phyloP scores from a whole-genome alignment of 2,113 vertebrate genomes.

The Agapornis roseicollis region DNA sequence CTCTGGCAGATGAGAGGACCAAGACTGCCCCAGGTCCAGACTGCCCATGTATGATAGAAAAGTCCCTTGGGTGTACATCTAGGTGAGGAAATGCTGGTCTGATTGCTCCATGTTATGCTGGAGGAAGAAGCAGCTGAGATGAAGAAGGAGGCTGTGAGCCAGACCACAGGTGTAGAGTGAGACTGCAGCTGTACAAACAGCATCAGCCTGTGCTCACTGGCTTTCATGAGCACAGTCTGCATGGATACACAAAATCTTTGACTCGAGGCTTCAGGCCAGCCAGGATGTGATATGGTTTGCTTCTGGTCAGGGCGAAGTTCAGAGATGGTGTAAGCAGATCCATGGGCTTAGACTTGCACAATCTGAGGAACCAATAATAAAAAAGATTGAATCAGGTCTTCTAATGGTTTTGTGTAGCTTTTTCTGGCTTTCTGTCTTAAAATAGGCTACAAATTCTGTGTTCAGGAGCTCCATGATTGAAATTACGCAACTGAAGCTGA shows the following conservation, averaged over 20 bases:
- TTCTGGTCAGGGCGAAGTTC: background rate
- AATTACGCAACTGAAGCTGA: background rate
- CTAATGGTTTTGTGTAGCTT: background rate
- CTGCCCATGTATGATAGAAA: background rate
- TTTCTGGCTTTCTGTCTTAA: background rate
- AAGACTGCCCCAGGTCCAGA: background rate
- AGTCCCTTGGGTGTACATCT: background rate
- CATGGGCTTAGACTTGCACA: background rate
- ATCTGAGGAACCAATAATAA: background rate
- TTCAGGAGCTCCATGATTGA: background rate
- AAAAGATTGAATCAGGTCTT: background rate
- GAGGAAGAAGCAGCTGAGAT: background rate
- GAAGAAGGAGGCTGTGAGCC: background rate
- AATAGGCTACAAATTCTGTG: background rate
- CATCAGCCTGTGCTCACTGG: background rate
- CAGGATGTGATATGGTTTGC: fast-evolving
- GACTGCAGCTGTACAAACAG: slow-evolving; percentile 37
- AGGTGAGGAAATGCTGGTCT: background rate
- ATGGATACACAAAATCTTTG: background rate
- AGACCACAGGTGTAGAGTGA: background rate
- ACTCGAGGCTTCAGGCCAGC: background rate
- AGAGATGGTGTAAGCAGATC: background rate
- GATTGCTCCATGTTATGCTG: background rate
- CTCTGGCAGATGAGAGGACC: background rate
- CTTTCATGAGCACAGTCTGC: background rate